These are phyloP conservation scores for Zingel zingel DNA, from an alignment of 2,113 vertebrate species.

Conservation along the genomic window DNA sequence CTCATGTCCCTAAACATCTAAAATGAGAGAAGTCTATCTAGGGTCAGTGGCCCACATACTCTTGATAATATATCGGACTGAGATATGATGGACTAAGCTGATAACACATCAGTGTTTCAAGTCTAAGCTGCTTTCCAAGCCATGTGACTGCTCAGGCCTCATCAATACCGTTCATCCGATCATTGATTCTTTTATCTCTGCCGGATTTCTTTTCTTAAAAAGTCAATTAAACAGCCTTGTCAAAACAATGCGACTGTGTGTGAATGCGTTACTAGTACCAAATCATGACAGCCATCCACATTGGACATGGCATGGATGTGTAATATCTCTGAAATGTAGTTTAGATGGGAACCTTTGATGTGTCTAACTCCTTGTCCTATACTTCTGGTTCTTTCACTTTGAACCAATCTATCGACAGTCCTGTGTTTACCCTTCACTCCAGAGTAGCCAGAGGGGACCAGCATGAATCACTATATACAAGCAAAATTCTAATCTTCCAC, in stretches of 20 bases:
- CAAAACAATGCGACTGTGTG: slow-evolving; percentile 6
- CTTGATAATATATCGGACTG: slow-evolving; percentile 26
- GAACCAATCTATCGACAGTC: slow-evolving; percentile 13
- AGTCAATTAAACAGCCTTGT: slow-evolving; percentile 33
- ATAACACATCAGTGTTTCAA: slow-evolving; percentile 40
- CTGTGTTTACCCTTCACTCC: slow-evolving; percentile 26
- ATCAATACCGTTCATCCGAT: slow-evolving; percentile 59
- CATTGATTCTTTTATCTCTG: slow-evolving; percentile 41
- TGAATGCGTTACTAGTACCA: slow-evolving; percentile 9
- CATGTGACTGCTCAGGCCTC: slow-evolving; percentile 35
- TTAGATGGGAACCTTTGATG: slow-evolving; percentile 27
- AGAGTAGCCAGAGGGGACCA: neutral
- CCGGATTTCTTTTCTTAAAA: neutral
- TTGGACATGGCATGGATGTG: neutral
- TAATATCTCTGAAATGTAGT: neutral
- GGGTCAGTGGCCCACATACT: slow-evolving; percentile 32
- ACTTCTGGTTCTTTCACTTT: slow-evolving; percentile 31
- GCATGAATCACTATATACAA: slow-evolving; percentile 10
- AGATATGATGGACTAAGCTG: slow-evolving; percentile 41
- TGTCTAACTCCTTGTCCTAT: neutral
- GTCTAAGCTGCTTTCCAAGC: slow-evolving; percentile 29
- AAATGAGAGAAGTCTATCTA: slow-evolving; percentile 23
- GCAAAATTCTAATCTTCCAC: slow-evolving; percentile 23
- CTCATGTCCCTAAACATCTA: slow-evolving; percentile 37
- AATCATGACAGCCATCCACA: slow-evolving; percentile 20